phyloP scores from a whole-genome alignment of 1,140 invertebrate genomes.

The Camponotus floridanus region DNA sequence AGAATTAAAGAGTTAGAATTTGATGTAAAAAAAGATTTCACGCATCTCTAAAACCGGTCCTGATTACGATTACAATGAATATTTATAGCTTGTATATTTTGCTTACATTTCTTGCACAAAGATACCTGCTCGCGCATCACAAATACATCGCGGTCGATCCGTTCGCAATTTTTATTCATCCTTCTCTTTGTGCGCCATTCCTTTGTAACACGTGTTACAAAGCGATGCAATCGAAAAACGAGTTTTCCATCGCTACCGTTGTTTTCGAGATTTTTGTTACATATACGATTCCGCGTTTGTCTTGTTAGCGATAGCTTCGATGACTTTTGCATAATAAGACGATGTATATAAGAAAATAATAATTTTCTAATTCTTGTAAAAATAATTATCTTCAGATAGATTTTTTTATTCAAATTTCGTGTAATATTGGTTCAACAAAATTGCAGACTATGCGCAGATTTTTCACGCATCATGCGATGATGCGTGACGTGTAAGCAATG shows the following conservation, averaged over 20 bases:
- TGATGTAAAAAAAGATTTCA: neutral
- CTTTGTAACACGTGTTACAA: slow-evolving; percentile 30
- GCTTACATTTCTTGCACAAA: slow-evolving; percentile 31
- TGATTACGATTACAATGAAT: slow-evolving; percentile 23
- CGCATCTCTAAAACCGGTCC: neutral
- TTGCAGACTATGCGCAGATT: neutral
- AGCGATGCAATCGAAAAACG: slow-evolving; percentile 12
- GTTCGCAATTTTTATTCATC: slow-evolving; percentile 24
- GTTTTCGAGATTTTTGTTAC: neutral
- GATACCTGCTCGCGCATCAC: neutral
- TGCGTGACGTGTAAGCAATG: neutral
- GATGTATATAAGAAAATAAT: neutral
- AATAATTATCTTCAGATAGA: neutral
- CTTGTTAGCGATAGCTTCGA: neutral
- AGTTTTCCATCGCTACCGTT: neutral
- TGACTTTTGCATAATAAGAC: neutral
- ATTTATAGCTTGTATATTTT: slow-evolving; percentile 17
- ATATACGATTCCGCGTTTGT: neutral
- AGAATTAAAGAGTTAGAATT: neutral
- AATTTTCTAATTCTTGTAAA: neutral
- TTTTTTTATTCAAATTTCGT: neutral
- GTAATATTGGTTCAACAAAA: neutral
- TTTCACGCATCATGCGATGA: neutral
- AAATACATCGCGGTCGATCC: slow-evolving; percentile 20
- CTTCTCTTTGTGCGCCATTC: neutral